Percentiles rank a stretch among this genome's conserved stretches.
Evolutionary conservation across 1,140 invertebrate genomes (phyloP).

Genomic region (Mycetomoellerius zeteki): DNA sequence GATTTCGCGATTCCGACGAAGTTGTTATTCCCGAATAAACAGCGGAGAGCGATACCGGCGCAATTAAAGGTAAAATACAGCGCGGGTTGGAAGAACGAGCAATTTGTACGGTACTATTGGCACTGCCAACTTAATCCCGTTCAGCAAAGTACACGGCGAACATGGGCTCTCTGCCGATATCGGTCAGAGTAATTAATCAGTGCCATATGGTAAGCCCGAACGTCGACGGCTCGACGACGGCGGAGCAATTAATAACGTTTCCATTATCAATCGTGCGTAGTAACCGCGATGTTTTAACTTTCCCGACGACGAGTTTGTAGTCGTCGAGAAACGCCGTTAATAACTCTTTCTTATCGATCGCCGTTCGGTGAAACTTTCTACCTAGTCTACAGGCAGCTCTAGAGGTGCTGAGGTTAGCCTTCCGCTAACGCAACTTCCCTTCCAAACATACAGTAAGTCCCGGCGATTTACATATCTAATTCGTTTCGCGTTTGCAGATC

Average conservation of each 20-base stretch:
- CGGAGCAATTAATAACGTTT: conserved; percentile 76
- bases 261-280: conserved; percentile 77
- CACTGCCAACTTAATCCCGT: conserved; percentile 73
- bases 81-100: conserved; percentile 43
- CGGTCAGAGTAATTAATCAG: conserved; percentile 76
- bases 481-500: conserved; percentile 24
- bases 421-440: conserved; percentile 7
- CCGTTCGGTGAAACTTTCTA: conserved; percentile 24
- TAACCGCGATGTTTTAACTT: conserved; percentile 70
- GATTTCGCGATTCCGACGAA: conserved; percentile 16
- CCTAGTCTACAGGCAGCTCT: conserved; percentile 3
- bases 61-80: conserved; percentile 62
- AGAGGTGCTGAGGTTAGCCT: conserved; percentile 28
- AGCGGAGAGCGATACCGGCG: conserved; percentile 2
- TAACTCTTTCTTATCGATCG: conserved; percentile 62
- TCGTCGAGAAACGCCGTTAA: conserved; percentile 51
- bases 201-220: conserved; percentile 75
- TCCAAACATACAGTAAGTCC: conserved; percentile 22
- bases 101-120: conserved; percentile 71
- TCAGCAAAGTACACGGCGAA: conserved; percentile 71
- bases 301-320: conserved; percentile 55
- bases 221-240: conserved; percentile 69
- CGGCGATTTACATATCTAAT: conserved; percentile 58
- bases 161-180: conserved; percentile 54
- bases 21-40: conserved; percentile 35